Percentiles rank a stretch among this genome's conserved stretches.
These are phyloP conservation scores for Aphyosemion australe DNA, from an alignment of 2,113 vertebrate genomes.

Conservation along the genomic window DNA sequence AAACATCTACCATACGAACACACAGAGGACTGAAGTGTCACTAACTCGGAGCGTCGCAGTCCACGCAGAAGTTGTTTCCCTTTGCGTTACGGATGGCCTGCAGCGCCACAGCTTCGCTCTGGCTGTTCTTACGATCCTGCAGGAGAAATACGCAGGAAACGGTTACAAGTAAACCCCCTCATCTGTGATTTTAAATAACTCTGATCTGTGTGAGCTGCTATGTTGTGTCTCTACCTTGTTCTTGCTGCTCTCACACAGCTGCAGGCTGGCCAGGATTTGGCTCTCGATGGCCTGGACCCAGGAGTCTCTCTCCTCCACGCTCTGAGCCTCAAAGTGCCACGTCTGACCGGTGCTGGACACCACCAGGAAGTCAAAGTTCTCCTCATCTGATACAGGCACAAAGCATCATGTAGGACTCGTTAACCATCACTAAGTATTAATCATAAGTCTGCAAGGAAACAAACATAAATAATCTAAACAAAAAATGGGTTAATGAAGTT, in stretches of 20 bases:
- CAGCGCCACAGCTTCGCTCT: constrained; percentile 91
- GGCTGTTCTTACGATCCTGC: constrained; percentile 89
- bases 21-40: constrained; percentile 24
- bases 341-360: constrained; percentile 93
- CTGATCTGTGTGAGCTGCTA: too few relatives aligned
- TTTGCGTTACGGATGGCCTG: constrained; percentile 90
- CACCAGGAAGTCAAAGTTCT: constrained; percentile 94
- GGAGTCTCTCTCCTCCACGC: constrained; percentile 91
- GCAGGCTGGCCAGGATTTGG: constrained; percentile 93
- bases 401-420: neutral
- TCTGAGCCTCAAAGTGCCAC: constrained; percentile 92
- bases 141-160: constrained; percentile 9
- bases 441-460: too few relatives aligned
- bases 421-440: too few relatives aligned
- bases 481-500: too few relatives aligned
- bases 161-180: too few relatives aligned
- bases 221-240: constrained; percentile 84
- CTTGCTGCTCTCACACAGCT: constrained; percentile 94
- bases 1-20: neutral
- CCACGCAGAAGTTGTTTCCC: constrained; percentile 91
- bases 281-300: constrained; percentile 95
- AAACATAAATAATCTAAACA: too few relatives aligned
- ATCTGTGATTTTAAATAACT: too few relatives aligned
- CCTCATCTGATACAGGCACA: constrained; percentile 79
- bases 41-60: constrained; percentile 91